phyloP scores from a whole-genome alignment of 2,797 vertebrate genomes.

The Carduelis carduelis region DNA sequence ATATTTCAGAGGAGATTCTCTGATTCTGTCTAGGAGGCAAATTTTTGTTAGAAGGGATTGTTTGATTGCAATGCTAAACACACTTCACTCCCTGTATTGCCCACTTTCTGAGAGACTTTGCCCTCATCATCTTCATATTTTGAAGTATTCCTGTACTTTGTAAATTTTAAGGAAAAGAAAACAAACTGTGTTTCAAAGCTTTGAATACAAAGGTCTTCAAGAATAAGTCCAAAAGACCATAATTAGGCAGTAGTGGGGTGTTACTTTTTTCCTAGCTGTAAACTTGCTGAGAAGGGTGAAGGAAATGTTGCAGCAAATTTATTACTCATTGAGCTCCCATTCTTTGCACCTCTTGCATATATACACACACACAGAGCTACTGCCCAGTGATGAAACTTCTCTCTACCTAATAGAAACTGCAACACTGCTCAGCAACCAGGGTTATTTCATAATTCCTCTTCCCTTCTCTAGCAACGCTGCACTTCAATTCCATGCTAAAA shows the following conservation, averaged over 20 bases:
- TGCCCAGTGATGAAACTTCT: background rate
- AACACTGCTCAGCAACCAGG: background rate
- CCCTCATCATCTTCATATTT: background rate
- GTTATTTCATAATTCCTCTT: background rate
- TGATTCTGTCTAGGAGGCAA: rapidly evolving
- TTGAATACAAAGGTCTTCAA: background rate
- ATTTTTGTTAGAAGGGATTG: background rate
- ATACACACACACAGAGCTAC: background rate
- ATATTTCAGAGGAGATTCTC: background rate
- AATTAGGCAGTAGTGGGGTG: background rate
- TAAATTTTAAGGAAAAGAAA: background rate
- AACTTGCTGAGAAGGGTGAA: background rate
- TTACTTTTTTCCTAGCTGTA: background rate
- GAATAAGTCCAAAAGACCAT: background rate
- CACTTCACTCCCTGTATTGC: background rate
- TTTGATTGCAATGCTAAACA: background rate
- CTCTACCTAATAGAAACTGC: background rate
- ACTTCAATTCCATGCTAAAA: background rate
- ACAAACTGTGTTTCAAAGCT: background rate
- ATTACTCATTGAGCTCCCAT: rapidly evolving
- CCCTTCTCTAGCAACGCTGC: background rate
- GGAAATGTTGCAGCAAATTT: background rate
- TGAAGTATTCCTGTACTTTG: background rate
- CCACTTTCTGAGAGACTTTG: background rate
- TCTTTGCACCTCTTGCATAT: background rate